Evolutionary conservation across 2,888 invertebrate species (phyloP).

Genomic region (Buathra laborator): DNA sequence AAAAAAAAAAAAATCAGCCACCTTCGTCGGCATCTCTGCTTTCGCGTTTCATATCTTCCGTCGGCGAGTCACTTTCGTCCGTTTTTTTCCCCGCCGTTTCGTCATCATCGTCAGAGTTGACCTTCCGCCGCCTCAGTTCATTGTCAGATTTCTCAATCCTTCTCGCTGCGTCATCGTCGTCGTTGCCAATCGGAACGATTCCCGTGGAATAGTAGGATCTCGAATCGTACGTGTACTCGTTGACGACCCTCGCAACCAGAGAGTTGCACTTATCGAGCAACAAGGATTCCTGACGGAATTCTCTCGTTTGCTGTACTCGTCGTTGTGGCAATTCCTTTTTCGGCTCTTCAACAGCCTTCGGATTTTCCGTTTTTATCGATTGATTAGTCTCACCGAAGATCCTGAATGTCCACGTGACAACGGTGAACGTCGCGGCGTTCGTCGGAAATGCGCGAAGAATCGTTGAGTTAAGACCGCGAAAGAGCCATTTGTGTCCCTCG

Average conservation of each 20-base stretch:
- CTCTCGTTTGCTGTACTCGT: slow-evolving; percentile 3
- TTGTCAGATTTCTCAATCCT: slow-evolving; percentile 31
- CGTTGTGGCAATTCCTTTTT: slow-evolving; percentile 5
- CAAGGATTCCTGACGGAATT: not conserved
- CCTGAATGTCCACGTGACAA: slow-evolving; percentile 92
- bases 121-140: not conserved
- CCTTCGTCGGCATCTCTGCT: slow-evolving; percentile 24
- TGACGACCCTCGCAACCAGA: slow-evolving; percentile 42
- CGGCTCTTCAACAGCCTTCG: not conserved
- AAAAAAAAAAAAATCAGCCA: slow-evolving; percentile 37
- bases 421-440: slow-evolving; percentile 96
- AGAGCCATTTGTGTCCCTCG: slow-evolving; percentile 91
- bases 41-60: slow-evolving; percentile 8
- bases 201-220: slow-evolving; percentile 48
- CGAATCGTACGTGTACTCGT: slow-evolving; percentile 61
- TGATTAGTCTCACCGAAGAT: slow-evolving; percentile 79
- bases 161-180: slow-evolving; percentile 14
- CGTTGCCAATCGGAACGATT: slow-evolving; percentile 13
- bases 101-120: slow-evolving; percentile 11
- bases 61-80: slow-evolving; percentile 15
- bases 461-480: slow-evolving; percentile 92
- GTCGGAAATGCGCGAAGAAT: slow-evolving; percentile 95
- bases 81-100: not conserved
- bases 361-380: not conserved
- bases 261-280: slow-evolving; percentile 55